Base-by-base conservation (phyloP, 2,113 vertebrate genomes). In the Rhea pennata region DNA sequence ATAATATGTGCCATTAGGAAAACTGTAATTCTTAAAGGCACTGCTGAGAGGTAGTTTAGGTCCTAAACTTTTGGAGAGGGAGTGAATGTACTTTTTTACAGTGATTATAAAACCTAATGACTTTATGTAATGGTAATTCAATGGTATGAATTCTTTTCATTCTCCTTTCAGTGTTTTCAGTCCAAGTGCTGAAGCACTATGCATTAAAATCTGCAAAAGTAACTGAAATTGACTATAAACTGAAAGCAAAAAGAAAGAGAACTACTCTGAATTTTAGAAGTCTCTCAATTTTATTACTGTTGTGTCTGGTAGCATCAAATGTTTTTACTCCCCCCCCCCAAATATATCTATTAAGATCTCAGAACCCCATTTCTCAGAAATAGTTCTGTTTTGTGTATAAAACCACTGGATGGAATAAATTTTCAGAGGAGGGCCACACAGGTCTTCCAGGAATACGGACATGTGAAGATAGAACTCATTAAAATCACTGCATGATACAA, bases 401-500 rank as follows among this genome's bases (percentile, higher is more conserved):
- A 94, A 73, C 44, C 54, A 36, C 76, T 82, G 58, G 53, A 58
- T 26, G 53, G 74, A 91, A 24, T 92, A 94, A 95, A 81, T 94
- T 81, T 83, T 61, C 62, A 92, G 54, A 70, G 72, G 70, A 87
- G 89, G 26, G 46, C 61, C 64, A 64, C 50, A 81, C 80, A 86
- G 51, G 46, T 77, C 85, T 93, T 95, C 50, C 56, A 95, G 54
- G 75, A 80, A 26, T 29, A 86, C 74, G 78, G 66, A 95, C 50
- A 46, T 69, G 73, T 73, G 89, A 94, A 89, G 81, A 82, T 26
- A 89, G 53, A 94, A 92, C 58, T 89, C 93, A 91, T 96, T 92
- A 92, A 92, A 94, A 90, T 97, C 93, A 85, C 81, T 94, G 84
- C 64, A 65, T 93, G 93, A 56, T 72, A 73, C 64, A 69, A 64